A percentile compares a stretch with the other conserved stretches of the same genome.
Evolutionary conservation across 2,113 vertebrate species (phyloP).

Genomic region (Hippoglossus stenolepis): DNA sequence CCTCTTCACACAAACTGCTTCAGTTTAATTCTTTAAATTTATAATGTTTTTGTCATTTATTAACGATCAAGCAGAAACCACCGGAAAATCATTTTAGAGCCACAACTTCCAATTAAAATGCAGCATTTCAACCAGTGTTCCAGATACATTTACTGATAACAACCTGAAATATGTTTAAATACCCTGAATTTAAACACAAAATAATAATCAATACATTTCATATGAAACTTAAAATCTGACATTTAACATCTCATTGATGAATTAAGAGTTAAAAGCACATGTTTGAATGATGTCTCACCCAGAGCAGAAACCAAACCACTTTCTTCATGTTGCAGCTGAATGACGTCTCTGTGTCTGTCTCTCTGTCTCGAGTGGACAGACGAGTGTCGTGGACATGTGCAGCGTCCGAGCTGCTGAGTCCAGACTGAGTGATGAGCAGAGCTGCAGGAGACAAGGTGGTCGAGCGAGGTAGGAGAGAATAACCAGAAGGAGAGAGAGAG

Average conservation of each 20-base stretch:
- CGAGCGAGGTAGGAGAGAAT: neutral
- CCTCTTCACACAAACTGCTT: no score
- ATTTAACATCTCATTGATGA: neutral
- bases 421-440: neutral
- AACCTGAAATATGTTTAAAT: neutral
- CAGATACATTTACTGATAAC: no score
- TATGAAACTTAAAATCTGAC: neutral
- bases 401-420: no score
- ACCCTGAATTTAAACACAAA: neutral
- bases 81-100: no score
- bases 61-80: no score
- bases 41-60: no score
- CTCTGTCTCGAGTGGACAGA: no score
- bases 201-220: no score
- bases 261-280: neutral
- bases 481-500: neutral
- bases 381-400: no score
- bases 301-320: constrained; percentile 4
- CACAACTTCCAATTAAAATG: no score
- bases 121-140: no score
- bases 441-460: neutral
- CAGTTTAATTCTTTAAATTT: no score
- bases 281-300: constrained; percentile 45
- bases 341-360: neutral
- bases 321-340: constrained; percentile 36